These are phyloP conservation scores for Orchesella flavescens DNA, from an alignment of 2,888 invertebrate species.

Conservation along the genomic window DNA sequence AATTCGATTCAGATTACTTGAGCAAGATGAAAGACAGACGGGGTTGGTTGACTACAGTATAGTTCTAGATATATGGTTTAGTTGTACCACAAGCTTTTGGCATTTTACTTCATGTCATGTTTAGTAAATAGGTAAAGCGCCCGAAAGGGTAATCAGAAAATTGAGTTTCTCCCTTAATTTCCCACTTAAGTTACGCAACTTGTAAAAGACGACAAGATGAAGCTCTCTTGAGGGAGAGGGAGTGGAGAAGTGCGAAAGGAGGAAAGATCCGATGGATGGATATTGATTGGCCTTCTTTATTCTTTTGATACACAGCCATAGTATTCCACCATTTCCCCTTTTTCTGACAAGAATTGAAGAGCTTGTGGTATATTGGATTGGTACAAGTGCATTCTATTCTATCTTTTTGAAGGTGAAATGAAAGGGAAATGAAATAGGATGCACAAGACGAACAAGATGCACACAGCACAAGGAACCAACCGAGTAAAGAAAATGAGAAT, in stretches of 20 bases:
- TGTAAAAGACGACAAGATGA: no score
- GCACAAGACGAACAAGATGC: neutral
- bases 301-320: neutral
- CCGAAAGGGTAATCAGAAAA: conserved; percentile 7
- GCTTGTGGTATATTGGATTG: neutral
- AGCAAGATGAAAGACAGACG: neutral
- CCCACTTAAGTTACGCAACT: conserved; percentile 7
- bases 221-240: neutral
- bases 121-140: no score
- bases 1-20: conserved; percentile 8
- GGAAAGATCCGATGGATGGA: conserved; percentile 9
- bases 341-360: conserved; percentile 39
- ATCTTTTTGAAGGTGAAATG: neutral
- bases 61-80: no score
- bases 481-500: conserved; percentile 5
- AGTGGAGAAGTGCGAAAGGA: neutral
- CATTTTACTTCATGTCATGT: no score
- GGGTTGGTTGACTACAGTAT: no score
- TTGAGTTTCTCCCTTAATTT: conserved; percentile 19
- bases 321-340: neutral
- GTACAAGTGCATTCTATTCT: neutral
- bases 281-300: conserved; percentile 36
- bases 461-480: neutral
- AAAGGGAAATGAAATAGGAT: conserved; percentile 11
- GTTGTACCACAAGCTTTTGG: no score